A percentile compares a stretch with the other conserved stretches of the same genome.
phyloP scores from a whole-genome alignment of 2,113 vertebrate species.

The Ondatra zibethicus region DNA sequence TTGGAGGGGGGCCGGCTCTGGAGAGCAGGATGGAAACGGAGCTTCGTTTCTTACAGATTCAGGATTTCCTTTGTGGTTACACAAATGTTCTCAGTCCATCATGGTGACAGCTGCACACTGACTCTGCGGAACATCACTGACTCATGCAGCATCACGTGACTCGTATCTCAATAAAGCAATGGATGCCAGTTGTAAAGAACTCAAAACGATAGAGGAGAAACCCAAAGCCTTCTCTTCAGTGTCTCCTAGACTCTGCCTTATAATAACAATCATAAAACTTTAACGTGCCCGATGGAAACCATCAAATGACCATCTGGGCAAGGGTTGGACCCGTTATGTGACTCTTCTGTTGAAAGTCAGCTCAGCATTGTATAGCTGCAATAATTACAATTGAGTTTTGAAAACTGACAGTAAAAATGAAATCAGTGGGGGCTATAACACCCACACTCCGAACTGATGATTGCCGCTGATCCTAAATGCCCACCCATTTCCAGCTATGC shows the following conservation, averaged over 20 bases:
- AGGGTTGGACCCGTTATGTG: neutral
- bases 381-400: neutral
- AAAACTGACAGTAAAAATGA: neutral
- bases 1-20: no score
- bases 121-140: no score
- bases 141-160: neutral
- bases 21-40: neutral
- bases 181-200: neutral
- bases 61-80: neutral
- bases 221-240: neutral
- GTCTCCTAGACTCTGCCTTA: neutral
- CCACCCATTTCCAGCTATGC: neutral
- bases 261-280: neutral
- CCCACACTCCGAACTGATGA: neutral
- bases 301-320: neutral
- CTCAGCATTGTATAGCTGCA: neutral
- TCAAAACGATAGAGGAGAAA: neutral
- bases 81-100: neutral
- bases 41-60: neutral
- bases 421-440: neutral
- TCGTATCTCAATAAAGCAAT: neutral
- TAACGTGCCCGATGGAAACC: neutral
- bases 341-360: neutral
- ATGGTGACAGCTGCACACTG: neutral
- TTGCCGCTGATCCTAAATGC: neutral